Percentiles rank a stretch among this genome's conserved stretches.
phyloP scores from a whole-genome alignment of 2,888 invertebrate genomes.

The Orthonychiurus folsomi region DNA sequence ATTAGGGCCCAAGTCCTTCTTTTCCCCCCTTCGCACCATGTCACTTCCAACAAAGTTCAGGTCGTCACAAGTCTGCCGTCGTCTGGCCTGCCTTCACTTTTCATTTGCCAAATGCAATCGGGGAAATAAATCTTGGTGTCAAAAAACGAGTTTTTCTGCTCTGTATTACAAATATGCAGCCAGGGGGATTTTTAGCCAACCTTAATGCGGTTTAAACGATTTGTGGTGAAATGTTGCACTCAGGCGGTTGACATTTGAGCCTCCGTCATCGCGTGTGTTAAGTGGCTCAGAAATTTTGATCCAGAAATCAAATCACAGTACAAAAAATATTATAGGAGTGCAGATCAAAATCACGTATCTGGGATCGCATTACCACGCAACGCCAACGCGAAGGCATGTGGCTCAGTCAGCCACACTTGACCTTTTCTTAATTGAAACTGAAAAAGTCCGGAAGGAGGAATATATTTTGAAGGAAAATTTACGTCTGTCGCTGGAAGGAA shows the following conservation, averaged over 20 bases:
- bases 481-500: neutral
- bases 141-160: neutral
- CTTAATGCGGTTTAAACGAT: no score
- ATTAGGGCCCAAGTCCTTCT: neutral
- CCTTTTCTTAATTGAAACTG: neutral
- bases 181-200: neutral
- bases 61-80: neutral
- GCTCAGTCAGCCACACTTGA: no score
- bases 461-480: neutral
- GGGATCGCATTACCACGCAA: neutral
- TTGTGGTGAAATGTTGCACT: neutral
- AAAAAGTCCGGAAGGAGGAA: neutral
- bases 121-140: neutral
- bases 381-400: neutral
- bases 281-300: no score
- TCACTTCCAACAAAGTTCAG: neutral
- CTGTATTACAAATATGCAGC: neutral
- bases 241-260: neutral
- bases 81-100: neutral
- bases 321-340: neutral
- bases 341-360: neutral
- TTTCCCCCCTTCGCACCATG: neutral
- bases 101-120: neutral
- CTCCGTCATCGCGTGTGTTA: no score
- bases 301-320: no score